Conservation (phyloP, 2,113 vertebrate species). For the Muntiacus muntjak region DNA sequence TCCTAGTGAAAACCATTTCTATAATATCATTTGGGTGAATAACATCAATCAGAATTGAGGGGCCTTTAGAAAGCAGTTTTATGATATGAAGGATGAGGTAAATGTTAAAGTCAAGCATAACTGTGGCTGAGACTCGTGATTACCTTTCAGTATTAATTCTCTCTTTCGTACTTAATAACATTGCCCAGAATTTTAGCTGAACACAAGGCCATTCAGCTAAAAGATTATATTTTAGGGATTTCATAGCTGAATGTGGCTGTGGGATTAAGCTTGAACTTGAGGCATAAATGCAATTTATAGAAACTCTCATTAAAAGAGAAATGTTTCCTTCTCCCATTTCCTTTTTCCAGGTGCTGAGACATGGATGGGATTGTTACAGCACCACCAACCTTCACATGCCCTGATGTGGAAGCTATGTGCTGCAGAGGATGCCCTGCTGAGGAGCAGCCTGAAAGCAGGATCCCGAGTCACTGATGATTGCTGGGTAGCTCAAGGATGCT, state of each 20-base stretch:
- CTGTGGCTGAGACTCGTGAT: neutral
- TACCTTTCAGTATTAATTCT: neutral
- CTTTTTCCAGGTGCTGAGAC: neutral
- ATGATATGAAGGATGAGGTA: neutral
- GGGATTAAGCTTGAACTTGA: neutral
- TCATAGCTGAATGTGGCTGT: neutral
- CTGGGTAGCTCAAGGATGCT: neutral
- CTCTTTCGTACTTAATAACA: neutral
- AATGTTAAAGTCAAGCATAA: neutral
- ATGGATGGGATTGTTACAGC: neutral
- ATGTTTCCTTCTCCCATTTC: neutral
- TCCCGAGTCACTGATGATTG: neutral
- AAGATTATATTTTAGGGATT: neutral
- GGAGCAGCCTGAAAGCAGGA: neutral
- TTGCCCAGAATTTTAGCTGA: neutral
- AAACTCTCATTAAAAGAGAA: neutral
- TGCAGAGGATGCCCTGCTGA: fast-evolving
- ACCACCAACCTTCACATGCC: fast-evolving
- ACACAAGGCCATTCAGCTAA: neutral
- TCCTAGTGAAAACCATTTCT: neutral
- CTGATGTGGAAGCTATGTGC: neutral
- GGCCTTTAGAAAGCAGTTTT: neutral
- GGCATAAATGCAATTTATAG: neutral
- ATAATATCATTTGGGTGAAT: neutral
- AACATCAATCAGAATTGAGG: neutral